These are phyloP conservation scores for Eulemur rubriventer DNA, from an alignment of 2,797 vertebrate species.

Conservation along the genomic window DNA sequence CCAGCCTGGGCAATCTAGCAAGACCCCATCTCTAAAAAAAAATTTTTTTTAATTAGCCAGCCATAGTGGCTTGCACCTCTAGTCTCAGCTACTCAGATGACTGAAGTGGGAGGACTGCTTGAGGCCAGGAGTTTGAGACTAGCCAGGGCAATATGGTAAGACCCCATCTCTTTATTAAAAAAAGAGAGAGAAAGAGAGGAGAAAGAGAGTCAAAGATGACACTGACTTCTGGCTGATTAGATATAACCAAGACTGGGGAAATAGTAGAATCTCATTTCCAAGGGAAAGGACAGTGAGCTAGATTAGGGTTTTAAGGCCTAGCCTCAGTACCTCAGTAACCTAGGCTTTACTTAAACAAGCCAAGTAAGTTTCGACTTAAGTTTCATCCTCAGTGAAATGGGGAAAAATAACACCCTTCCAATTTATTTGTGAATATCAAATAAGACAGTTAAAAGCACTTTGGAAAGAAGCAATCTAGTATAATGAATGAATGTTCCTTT, in stretches of 20 bases:
- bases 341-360: background rate
- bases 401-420: background rate
- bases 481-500: background rate
- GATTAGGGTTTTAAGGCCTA: background rate
- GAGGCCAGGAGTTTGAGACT: background rate
- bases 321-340: background rate
- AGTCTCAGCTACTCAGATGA: background rate
- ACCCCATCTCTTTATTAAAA: background rate
- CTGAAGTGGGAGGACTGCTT: background rate
- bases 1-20: background rate
- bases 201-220: background rate
- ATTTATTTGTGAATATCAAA: background rate
- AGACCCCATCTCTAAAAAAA: background rate
- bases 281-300: background rate
- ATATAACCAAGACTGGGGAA: background rate
- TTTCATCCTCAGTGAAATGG: background rate
- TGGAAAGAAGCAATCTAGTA: background rate
- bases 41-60: background rate
- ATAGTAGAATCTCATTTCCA: background rate
- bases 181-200: background rate
- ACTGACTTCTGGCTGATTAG: background rate
- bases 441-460: background rate
- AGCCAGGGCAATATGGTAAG: background rate
- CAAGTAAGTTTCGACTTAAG: constrained; percentile 1
- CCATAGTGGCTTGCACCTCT: background rate